A percentile compares a stretch with the other conserved stretches of the same genome.
These are phyloP conservation scores for Belgica antarctica DNA, from an alignment of 2,888 invertebrate genomes.

Conservation along the genomic window DNA sequence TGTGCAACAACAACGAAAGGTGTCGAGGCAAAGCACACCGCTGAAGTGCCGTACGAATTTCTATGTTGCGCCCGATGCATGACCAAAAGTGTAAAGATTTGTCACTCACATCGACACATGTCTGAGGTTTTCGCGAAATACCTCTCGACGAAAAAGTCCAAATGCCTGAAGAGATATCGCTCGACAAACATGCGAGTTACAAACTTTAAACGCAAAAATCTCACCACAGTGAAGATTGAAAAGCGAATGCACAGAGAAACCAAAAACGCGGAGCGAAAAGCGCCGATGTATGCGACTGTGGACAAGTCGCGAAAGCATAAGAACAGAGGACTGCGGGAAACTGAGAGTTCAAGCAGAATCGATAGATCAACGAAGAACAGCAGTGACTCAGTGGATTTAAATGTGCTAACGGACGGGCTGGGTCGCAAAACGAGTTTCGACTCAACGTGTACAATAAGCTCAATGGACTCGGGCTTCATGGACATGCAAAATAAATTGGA, in stretches of 20 bases:
- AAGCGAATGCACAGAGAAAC: not conserved
- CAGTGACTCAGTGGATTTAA: not conserved
- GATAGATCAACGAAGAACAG: constrained; percentile 10
- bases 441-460: constrained; percentile 55
- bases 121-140: constrained; percentile 33
- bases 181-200: constrained; percentile 23
- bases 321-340: not conserved
- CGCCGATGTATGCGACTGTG: constrained; percentile 51
- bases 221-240: constrained; percentile 44
- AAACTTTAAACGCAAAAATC: not conserved
- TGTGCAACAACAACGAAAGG: no score
- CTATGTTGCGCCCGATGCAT: constrained; percentile 56
- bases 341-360: no score
- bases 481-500: constrained; percentile 51
- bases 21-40: not conserved
- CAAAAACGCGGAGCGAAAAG: not conserved
- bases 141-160: constrained; percentile 31
- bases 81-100: constrained; percentile 47
- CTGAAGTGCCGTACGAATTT: constrained; percentile 54
- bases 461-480: constrained; percentile 56
- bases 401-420: constrained; percentile 40
- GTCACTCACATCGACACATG: not conserved
- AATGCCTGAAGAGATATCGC: constrained; percentile 7
- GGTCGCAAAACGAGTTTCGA: constrained; percentile 54
- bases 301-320: constrained; percentile 48